Base-by-base conservation (phyloP, 2,888 invertebrate genomes). In the Spatulosminthurus flaviceps region DNA sequence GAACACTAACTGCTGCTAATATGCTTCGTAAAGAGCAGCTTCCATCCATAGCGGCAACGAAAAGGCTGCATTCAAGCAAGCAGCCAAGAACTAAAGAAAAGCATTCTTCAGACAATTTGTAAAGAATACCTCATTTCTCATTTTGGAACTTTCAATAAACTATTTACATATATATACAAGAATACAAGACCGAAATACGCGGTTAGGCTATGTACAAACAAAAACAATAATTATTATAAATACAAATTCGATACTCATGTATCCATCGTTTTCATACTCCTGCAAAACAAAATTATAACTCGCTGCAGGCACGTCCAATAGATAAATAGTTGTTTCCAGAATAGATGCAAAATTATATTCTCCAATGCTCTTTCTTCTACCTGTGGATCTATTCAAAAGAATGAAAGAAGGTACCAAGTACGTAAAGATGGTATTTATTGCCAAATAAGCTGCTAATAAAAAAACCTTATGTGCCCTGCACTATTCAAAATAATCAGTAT, bases 271-370 rank as follows among this genome's bases (percentile, higher is more conserved):
- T 74, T 84, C 83, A 22, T 79, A 79, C 67, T 84, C 84, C 24
- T 84, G 84, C 11, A 84, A 29, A 19, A 84, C 81, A 13, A 84
- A 66, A 75, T 84, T 84, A 61, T 82, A 84, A 5, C 84, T 83
- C 24, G 80, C 79, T n/a, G 81, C 81, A 22, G 82, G 51, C 21
- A 83, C 81, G 60, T 84, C 84, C 67, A 83, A 81, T 24, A 84
- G 64, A 61, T 77, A 80, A 77, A 84, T 80, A 1, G 80, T 79
- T 5, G 81, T 78, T 41, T 84, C 84, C 11, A 84, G 79, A 24
- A 83, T 77, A 24, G 81, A 70, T 11, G 74, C 69, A 26, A 84
- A n/a, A n/a, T 51, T 1, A 80, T 82, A n/a, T 78, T 79, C 74
- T 84, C 84, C 0, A 83, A 64, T 0, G 80, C 78, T 42, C 84